Evolutionary conservation across 92 coral and sea anemone species (phyloP), one percentile per base, ranked within the genome.

Genomic region (Porites cylindrica): DNA sequence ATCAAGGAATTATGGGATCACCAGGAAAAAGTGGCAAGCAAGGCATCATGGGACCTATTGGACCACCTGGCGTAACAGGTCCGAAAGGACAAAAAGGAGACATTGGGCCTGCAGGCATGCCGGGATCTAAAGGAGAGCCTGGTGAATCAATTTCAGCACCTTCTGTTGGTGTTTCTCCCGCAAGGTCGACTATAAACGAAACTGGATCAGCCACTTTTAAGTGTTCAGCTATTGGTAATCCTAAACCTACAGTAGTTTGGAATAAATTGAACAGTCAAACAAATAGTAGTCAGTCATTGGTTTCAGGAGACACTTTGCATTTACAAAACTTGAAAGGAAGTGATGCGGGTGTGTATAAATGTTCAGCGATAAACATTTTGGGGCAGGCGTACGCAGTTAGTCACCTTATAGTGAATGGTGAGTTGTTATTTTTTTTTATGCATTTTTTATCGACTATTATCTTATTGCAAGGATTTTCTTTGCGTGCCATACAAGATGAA

Each of bases 111-210:
- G 74, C 59, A 21, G 90, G 93, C 21, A 71, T 85, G 87, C 81
- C 77, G 87, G 93, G 93, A 81, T 32, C 19, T 0, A 83, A 76
- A 83, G 92, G 92, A 23, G 89, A 89, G 65, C 86, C 85, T 20
- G 92, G 92, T 18, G 75, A 89, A 85, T 84, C 92, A 26, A 79
- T 89, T 16, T 79, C 83, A 52, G 59, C 79, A 76, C 94, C 94
- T 58, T 56, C 75, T 21, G 91, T 91, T 71, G 16, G 58, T 67
- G 77, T 87, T 21, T 86, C 88, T 69, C 88, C 91, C 20, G 51
- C 88, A 58, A 24, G 14, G 9, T 20, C 77, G 83, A 91, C 78
- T 38, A 85, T 86, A 0, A 91, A 87, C 29, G 94, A 91, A 82
- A 73, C 70, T 26, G 80, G 54, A 65, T 77, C 87, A 56, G 93